Conservation (phyloP, 1,140 invertebrate genomes). For the Lysiphlebus fabarum region DNA sequence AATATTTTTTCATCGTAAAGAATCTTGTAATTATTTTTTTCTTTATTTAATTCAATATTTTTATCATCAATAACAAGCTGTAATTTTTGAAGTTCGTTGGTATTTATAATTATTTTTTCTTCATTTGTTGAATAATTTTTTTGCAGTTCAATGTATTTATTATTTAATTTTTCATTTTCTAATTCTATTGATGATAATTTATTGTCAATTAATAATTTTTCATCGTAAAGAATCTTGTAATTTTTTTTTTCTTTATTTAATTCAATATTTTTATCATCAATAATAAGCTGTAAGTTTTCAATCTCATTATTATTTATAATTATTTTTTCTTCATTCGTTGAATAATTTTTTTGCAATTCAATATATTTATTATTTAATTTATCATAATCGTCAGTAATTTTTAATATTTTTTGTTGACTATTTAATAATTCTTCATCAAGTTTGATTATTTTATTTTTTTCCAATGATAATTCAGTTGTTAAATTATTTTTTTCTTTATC, state of each 20-base stretch:
- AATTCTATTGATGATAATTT: too few species aligned
- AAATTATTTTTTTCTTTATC: neutral
- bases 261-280: constrained; percentile 19
- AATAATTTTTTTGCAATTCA: constrained; percentile 6
- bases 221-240: neutral
- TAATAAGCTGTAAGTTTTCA: constrained; percentile 5
- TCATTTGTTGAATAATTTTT: neutral
- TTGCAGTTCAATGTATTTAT: constrained; percentile 15
- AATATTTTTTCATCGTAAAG: too few species aligned
- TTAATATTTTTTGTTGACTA: neutral
- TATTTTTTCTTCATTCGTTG: too few species aligned
- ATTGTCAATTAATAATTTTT: too few species aligned
- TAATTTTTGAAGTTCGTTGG: too few species aligned
- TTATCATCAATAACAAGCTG: constrained; percentile 22
- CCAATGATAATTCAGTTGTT: constrained; percentile 4
- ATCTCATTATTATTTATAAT: too few species aligned
- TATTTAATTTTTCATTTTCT: too few species aligned
- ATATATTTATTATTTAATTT: constrained; percentile 22
- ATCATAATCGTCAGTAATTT: constrained; percentile 11
- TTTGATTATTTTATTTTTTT: neutral
- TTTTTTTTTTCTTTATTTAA: constrained; percentile 19
- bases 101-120: too few species aligned
- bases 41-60: constrained; percentile 7
- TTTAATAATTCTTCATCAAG: constrained; percentile 25
- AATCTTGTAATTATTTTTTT: constrained; percentile 15